phyloP scores from a whole-genome alignment of 1,140 invertebrate species.

The Drosophila nannoptera region DNA sequence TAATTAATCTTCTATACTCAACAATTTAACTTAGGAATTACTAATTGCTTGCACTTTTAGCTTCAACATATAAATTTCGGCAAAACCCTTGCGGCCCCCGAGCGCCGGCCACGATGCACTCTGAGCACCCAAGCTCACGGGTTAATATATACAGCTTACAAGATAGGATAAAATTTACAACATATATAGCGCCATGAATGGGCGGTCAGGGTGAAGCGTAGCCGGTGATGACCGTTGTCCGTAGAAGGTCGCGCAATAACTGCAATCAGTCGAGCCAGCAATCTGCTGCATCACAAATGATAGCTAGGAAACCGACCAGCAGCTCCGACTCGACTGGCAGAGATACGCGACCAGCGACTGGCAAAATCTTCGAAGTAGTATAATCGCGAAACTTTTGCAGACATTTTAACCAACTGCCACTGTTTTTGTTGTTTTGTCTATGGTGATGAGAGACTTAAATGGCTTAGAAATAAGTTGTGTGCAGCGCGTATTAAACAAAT shows the following conservation, averaged over 20 bases:
- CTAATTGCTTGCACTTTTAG: conserved; percentile 59
- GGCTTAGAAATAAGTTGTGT: conserved; percentile 50
- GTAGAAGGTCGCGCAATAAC: conserved; percentile 11
- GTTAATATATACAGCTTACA: conserved; percentile 49
- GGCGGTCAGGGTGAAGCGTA: conserved; percentile 42
- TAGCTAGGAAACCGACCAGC: conserved; percentile 64
- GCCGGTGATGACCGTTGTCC: conserved; percentile 38
- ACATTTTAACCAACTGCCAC: conserved; percentile 56
- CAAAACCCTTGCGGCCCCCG: conserved; percentile 39
- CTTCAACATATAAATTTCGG: conserved; percentile 60
- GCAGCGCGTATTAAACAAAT: conserved; percentile 84
- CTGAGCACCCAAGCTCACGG: conserved; percentile 35
- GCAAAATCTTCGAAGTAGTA: conserved; percentile 57
- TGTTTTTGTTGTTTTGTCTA: conserved; percentile 36
- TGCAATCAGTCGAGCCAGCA: conserved; percentile 15
- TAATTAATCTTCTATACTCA: conserved; percentile 65
- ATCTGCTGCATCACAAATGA: conserved; percentile 55
- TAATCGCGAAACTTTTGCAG: conserved; percentile 61
- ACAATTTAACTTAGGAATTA: conserved; percentile 69
- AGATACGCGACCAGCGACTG: conserved; percentile 32
- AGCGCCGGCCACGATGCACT: conserved; percentile 58
- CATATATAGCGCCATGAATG: conserved; percentile 37
- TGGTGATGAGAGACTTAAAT: conserved; percentile 63
- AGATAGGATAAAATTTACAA: conserved; percentile 58
- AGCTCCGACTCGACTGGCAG: conserved; percentile 40